Evolutionary conservation across 1,140 invertebrate species (phyloP).

Genomic region (Forficula auricularia): DNA sequence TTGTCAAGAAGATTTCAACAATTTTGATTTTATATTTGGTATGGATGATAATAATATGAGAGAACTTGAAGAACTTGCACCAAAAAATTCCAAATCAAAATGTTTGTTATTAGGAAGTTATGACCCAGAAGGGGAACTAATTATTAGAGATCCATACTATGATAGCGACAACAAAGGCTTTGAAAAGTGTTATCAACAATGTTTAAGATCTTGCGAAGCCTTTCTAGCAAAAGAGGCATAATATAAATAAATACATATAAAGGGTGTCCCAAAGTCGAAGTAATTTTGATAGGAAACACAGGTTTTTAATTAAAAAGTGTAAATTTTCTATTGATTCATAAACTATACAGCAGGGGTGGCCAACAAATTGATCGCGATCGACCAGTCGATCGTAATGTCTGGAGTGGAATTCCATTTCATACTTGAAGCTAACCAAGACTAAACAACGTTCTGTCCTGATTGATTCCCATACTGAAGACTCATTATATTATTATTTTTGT

Average conservation of each 20-base stretch:
- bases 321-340: not conserved
- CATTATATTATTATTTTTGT: no score
- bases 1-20: constrained; percentile 45
- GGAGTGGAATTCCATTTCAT: not conserved
- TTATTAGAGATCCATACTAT: constrained; percentile 81
- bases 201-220: constrained; percentile 40
- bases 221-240: constrained; percentile 34
- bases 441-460: no score
- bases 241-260: no score
- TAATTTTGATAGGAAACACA: no score
- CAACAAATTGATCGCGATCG: no score
- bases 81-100: constrained; percentile 44
- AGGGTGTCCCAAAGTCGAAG: no score
- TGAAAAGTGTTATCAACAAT: constrained; percentile 53
- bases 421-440: no score
- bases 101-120: constrained; percentile 62
- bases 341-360: not conserved
- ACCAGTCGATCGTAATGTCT: no score
- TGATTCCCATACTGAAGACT: no score
- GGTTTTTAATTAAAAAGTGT: no score
- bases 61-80: constrained; percentile 40
- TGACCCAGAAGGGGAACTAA: constrained; percentile 55
- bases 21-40: constrained; percentile 75
- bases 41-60: constrained; percentile 75
- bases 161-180: constrained; percentile 43